Evolutionary conservation across 2,797 vertebrate genomes (phyloP), one percentile per base, ranked within the genome.

Genomic region (Pyrocephalus nanus): DNA sequence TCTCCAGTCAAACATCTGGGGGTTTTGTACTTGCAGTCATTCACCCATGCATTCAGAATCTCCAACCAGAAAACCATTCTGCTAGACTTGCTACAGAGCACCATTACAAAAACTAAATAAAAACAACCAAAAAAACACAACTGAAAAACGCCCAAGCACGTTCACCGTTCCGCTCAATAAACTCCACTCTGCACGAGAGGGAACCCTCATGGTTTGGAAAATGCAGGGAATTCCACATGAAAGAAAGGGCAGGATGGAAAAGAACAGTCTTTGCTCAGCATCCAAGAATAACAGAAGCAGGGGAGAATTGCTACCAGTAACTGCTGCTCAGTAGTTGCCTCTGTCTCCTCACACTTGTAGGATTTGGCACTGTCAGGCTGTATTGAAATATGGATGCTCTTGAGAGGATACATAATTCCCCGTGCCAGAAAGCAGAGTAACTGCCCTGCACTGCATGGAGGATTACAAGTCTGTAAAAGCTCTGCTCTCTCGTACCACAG

Each of bases 91-190:
- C 34, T 30, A 66, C 50, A 82, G 50, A 88, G 25, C 51, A 92
- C 26, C 40, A 64, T 53, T 13, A 67, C 7, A 70, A 53, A 82
- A 78, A 70, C 61, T 2, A 65, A n/a, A 54, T 2, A 36, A 86
- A 69, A 60, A 11, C 23, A 38, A 38, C 8, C 5, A 8, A 51
- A 48, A 23, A 64, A 53, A 40, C 43, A 43, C 34, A 84, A 69
- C 53, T 4, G 0, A 70, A 79, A 55, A 83, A 81, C 9, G 65
- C 29, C 0, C 0, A 1, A 57, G 8, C 36, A 64, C 8, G 0
- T 71, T 78, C 53, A 50, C n/a, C 38, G 30, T 27, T 72, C 76
- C 55, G 32, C n/a, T 66, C 0, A 0, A 0, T 10, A 86, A 57
- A 23, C 18, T 91, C 42, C 47, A 58, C 32, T 42, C 60, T 16